phyloP scores from a whole-genome alignment of 2,113 vertebrate species.

The Rhabdornis inornatus region DNA sequence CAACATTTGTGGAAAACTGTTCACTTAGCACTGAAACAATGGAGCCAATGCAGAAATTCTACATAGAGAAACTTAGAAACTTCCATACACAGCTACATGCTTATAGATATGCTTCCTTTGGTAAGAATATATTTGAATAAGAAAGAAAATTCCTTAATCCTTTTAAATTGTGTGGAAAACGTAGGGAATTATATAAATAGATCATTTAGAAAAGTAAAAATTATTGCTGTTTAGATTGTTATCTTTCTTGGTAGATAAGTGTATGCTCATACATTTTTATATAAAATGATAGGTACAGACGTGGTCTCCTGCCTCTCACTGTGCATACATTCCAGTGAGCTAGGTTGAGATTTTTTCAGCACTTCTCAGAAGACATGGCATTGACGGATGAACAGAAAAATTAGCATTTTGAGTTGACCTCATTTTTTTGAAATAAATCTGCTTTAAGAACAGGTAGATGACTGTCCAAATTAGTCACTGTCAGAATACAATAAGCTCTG shows the following conservation, averaged over 20 bases:
- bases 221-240: background rate
- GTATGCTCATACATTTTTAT: background rate
- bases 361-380: conserved; percentile 4
- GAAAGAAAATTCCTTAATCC: background rate
- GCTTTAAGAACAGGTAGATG: conserved; percentile 2
- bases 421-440: conserved; percentile 9
- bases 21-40: background rate
- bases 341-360: conserved; percentile 5
- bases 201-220: background rate
- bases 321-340: background rate
- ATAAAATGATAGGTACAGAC: background rate
- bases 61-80: background rate
- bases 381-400: conserved; percentile 58
- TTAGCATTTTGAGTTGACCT: conserved; percentile 22
- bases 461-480: conserved; percentile 38
- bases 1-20: background rate
- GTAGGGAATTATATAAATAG: background rate
- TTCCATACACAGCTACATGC: background rate
- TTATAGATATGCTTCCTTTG: background rate
- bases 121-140: background rate
- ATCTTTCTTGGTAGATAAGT: background rate
- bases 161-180: background rate
- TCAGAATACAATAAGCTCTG: background rate
- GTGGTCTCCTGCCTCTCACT: background rate
- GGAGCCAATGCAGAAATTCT: background rate